Conservation (phyloP, 2,113 vertebrate species). For the Nerophis ophidion region DNA sequence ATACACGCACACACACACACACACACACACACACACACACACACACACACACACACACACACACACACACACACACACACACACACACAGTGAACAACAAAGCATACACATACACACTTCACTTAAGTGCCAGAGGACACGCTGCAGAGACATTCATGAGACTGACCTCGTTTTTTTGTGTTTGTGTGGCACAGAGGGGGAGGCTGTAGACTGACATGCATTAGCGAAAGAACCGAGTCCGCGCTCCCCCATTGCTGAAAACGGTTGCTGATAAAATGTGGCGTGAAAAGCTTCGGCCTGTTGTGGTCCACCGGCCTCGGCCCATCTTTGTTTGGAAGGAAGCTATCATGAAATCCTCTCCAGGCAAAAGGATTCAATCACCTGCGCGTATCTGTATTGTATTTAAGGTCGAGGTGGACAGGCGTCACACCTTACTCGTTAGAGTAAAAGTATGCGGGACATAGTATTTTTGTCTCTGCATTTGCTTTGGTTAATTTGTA, state of each 20-base stretch:
- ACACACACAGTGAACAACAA: constrained; percentile 2
- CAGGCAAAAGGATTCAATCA: constrained; percentile 24
- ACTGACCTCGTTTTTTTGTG: constrained; percentile 55
- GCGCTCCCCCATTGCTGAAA: constrained; percentile 11
- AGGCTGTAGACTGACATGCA: constrained; percentile 49
- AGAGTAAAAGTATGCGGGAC: constrained; percentile 18
- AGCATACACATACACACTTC: constrained; percentile 1
- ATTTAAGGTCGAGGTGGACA: constrained; percentile 19
- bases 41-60: too few relatives aligned
- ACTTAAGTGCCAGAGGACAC: constrained; percentile 42
- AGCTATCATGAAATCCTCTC: constrained; percentile 44
- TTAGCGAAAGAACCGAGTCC: constrained; percentile 49
- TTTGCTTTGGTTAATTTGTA: neutral
- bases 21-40: too few relatives aligned
- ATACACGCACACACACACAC: too few relatives aligned
- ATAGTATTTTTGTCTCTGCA: neutral
- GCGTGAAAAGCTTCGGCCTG: constrained; percentile 24
- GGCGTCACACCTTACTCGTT: constrained; percentile 29
- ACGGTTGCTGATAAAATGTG: constrained; percentile 20
- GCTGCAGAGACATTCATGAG: constrained; percentile 39
- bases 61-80: constrained; percentile 11
- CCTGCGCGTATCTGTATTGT: constrained; percentile 44
- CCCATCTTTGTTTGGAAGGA: constrained; percentile 41
- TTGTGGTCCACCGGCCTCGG: constrained; percentile 34
- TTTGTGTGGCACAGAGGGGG: constrained; percentile 34